phyloP scores from a whole-genome alignment of 1,140 invertebrate genomes.

The Drosophila quadrilineata region DNA sequence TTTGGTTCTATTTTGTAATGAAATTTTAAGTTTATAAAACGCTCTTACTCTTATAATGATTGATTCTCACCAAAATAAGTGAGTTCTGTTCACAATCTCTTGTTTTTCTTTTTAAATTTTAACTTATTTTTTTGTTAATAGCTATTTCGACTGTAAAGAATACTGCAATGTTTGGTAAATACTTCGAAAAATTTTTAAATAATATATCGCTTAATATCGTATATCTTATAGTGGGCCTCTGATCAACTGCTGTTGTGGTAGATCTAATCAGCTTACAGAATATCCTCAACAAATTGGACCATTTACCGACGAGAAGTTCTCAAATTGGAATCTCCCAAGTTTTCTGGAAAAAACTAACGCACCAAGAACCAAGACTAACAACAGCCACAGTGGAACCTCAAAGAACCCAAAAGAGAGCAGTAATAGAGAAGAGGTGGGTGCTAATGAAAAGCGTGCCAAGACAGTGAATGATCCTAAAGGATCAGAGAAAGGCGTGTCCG shows the following conservation, averaged over 20 bases:
- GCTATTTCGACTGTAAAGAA: neutral
- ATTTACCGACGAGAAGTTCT: conserved; percentile 47
- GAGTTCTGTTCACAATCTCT: neutral
- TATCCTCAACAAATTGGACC: neutral
- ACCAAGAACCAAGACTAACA: neutral
- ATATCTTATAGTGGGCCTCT: neutral
- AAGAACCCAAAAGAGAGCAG: too few relatives aligned
- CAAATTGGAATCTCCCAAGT: conserved; percentile 39
- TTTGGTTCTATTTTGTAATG: conserved; percentile 19
- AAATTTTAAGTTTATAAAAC: conserved; percentile 17
- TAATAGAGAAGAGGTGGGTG: too few relatives aligned
- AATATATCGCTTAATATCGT: neutral
- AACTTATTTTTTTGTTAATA: neutral
- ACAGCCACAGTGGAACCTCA: too few relatives aligned
- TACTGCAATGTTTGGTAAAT: neutral
- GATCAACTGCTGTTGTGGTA: neutral
- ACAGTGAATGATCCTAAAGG: too few relatives aligned
- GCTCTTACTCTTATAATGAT: conserved; percentile 27
- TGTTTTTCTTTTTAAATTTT: neutral
- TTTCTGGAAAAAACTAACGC: conserved; percentile 21
- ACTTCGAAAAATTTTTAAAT: neutral
- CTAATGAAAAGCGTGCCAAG: too few relatives aligned
- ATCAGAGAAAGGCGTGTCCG: too few relatives aligned
- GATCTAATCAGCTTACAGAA: neutral
- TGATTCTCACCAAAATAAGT: conserved; percentile 10